Evolutionary conservation across 2,888 invertebrate species (phyloP).

Genomic region (Drosophila quinaria): DNA sequence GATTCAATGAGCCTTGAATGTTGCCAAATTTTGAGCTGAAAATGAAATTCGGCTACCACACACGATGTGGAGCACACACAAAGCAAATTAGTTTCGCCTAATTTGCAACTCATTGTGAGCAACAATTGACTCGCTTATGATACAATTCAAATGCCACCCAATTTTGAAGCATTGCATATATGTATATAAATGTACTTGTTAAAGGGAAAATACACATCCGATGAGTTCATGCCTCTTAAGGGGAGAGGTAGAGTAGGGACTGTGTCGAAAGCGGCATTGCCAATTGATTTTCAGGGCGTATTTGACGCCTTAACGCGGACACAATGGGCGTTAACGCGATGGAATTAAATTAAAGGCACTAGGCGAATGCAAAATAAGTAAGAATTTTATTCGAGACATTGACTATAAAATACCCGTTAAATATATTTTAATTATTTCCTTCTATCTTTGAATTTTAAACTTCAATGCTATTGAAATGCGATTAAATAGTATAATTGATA

Average conservation of each 20-base stretch:
- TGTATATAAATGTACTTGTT: neutral
- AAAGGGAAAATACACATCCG: neutral
- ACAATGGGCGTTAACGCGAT: conserved; percentile 54
- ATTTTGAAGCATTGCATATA: conserved; percentile 31
- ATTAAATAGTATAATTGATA: too few species aligned
- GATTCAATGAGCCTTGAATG: conserved; percentile 65
- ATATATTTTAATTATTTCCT: too few species aligned
- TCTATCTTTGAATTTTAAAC: too few species aligned
- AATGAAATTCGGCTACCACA: conserved; percentile 28
- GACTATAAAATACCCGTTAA: neutral
- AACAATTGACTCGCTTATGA: conserved; percentile 63
- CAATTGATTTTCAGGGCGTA: conserved; percentile 43
- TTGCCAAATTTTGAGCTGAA: conserved; percentile 41
- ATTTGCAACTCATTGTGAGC: conserved; percentile 71
- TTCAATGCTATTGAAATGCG: neutral
- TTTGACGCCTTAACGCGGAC: conserved; percentile 39
- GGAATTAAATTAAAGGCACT: conserved; percentile 53
- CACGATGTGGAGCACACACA: conserved; percentile 42
- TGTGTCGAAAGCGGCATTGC: conserved; percentile 11
- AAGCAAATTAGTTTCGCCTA: conserved; percentile 77
- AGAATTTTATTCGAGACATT: neutral
- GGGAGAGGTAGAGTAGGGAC: neutral
- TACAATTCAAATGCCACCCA: conserved; percentile 56
- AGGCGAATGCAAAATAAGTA: conserved; percentile 25
- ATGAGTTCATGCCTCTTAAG: neutral